A percentile compares a stretch with the other conserved stretches of the same genome.
phyloP scores from a whole-genome alignment of 2,113 vertebrate genomes.

The Colossoma macropomum region DNA sequence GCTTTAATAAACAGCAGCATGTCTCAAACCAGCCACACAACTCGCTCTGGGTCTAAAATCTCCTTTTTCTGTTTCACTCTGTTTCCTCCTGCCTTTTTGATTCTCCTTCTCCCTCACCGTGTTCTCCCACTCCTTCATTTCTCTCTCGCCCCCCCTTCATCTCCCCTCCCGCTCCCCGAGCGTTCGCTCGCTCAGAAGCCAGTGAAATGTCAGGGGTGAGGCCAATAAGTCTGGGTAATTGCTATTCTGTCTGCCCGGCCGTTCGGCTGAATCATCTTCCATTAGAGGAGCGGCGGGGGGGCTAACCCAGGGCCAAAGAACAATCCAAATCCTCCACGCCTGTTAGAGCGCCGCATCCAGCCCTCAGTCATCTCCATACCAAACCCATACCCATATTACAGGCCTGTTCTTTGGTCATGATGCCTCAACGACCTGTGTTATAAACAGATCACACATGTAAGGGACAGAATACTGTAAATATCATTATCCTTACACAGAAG shows the following conservation, averaged over 20 bases:
- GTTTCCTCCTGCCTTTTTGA: not conserved
- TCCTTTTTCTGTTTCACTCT: conserved; percentile 1
- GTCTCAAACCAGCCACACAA: not conserved
- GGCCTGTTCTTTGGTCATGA: not conserved
- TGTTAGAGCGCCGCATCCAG: conserved; percentile 41
- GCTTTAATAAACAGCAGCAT: not conserved
- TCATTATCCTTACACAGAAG: too few species aligned
- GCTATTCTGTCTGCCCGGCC: conserved; percentile 52
- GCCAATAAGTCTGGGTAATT: conserved; percentile 57
- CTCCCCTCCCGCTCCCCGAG: conserved; percentile 15
- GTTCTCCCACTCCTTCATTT: not conserved
- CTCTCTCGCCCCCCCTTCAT: conserved; percentile 14
- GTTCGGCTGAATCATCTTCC: conserved; percentile 57
- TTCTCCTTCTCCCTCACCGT: not conserved
- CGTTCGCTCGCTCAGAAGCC: conserved; percentile 48
- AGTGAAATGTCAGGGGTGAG: conserved; percentile 55
- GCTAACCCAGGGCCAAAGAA: conserved; percentile 49
- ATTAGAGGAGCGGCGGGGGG: conserved; percentile 51
- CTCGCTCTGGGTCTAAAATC: not conserved
- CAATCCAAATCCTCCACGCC: conserved; percentile 51
- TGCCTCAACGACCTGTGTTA: too few species aligned
- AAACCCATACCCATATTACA: conserved; percentile 28
- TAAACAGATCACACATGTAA: too few species aligned
- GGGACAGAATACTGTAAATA: too few species aligned
- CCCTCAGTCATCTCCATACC: conserved; percentile 41